Conservation (phyloP, 2,797 vertebrate genomes). For the Lateolabrax maculatus region DNA sequence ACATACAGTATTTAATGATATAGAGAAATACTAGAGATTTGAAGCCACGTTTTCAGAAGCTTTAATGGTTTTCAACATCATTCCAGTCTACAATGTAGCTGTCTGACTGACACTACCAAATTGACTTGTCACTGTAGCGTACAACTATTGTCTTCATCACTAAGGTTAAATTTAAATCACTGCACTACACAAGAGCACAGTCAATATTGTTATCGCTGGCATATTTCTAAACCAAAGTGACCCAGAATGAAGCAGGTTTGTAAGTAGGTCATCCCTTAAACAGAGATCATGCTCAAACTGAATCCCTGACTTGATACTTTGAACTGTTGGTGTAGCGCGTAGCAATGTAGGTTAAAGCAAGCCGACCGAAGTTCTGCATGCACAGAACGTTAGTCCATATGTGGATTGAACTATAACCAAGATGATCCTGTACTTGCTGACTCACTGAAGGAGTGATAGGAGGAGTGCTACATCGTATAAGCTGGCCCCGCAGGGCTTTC, state of each 20-base stretch:
- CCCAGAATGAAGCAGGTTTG: not conserved
- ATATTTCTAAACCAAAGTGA: not conserved
- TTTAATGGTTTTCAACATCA: not conserved
- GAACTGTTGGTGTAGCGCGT: not conserved
- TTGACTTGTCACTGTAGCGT: too few relatives aligned
- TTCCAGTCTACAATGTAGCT: not conserved
- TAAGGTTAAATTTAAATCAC: not conserved
- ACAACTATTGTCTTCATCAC: not conserved
- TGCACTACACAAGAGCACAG: not conserved
- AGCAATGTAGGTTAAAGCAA: not conserved
- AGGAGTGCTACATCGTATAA: not conserved
- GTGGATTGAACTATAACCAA: not conserved
- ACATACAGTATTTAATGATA: not conserved
- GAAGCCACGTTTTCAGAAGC: not conserved
- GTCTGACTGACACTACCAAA: not conserved
- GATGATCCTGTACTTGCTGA: not conserved
- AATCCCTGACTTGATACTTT: not conserved
- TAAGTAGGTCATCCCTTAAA: not conserved
- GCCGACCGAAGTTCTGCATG: not conserved
- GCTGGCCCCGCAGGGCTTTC: not conserved
- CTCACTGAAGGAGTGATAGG: conserved; percentile 1
- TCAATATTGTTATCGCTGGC: not conserved
- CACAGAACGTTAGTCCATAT: not conserved
- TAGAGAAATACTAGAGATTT: not conserved
- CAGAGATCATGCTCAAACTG: not conserved